A percentile compares a stretch with the other conserved stretches of the same genome.
These are phyloP conservation scores for Allenopithecus nigroviridis DNA, from an alignment of 2,797 vertebrate species.

Conservation along the genomic window DNA sequence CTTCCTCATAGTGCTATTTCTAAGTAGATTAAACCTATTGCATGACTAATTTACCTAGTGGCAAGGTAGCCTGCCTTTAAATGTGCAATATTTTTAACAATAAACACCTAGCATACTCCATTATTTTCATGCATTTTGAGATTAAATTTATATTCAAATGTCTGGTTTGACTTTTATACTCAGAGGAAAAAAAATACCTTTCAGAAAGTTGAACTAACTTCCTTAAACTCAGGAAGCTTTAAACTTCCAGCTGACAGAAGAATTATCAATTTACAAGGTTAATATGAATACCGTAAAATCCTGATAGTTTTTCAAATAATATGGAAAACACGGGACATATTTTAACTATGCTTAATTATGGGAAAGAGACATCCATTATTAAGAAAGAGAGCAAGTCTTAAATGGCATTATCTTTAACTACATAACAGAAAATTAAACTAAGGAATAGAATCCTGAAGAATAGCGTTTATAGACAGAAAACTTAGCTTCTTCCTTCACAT, in stretches of 20 bases:
- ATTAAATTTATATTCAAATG: constrained; percentile 34
- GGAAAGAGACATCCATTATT: background rate
- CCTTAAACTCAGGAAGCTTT: constrained; percentile 1
- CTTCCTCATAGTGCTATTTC: background rate
- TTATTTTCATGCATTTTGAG: constrained; percentile 19
- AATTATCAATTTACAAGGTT: constrained; percentile 5
- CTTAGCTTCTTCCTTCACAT: background rate
- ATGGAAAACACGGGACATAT: background rate
- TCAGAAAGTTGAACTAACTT: constrained; percentile 40
- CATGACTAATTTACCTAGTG: constrained; percentile 13
- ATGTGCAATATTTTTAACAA: background rate
- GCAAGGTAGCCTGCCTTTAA: constrained; percentile 17
- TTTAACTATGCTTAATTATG: background rate
- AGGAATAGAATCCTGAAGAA: background rate
- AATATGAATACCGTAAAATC: constrained; percentile 23
- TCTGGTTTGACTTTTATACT: constrained; percentile 3
- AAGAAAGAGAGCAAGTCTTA: constrained; percentile 2
- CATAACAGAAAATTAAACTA: background rate
- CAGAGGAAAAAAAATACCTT: background rate
- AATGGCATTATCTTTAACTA: background rate
- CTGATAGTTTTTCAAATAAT: constrained; percentile 19
- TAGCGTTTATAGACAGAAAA: background rate
- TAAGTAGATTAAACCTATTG: constrained; percentile 11
- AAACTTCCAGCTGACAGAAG: background rate
- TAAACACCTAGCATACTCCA: background rate